Base-by-base conservation (phyloP, 2,113 vertebrate genomes). In the Spheniscus mendiculus region DNA sequence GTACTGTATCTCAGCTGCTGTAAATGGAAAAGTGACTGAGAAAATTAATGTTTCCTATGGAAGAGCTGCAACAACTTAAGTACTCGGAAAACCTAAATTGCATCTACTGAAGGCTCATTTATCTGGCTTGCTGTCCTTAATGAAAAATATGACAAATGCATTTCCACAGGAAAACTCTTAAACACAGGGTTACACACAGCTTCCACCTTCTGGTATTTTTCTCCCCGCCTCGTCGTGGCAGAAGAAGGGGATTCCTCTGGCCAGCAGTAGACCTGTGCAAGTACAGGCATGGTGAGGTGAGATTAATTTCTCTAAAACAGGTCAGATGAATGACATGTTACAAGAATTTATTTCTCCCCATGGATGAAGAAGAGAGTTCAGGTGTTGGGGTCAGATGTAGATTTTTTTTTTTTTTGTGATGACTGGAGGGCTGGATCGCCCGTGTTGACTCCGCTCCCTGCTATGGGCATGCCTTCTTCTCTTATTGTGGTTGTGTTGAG, bases 191-290 rank as follows among this genome's bases (percentile, higher is more conserved):
- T 55, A 5, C 55, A 71, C 22, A 32, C 15, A 83, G 23, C 12
- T 86, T 22, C 50, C 6, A 38, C 29, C 21, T 73, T 16, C 29
- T 55, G 53, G 13, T 53, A 12, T 44, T 72, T 65, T 55, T 18
- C 30, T 26, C 17, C 10, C 27, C 1, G 1, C 40, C 50, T 76
- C 1, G 0, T 15, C 0, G 0, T 16, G 34, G 17, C 34, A 66
- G 78, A n/a, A 45, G 15, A 58, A 86, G 40, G 44, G 15, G 10
- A 32, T 70, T 83, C 27, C 12, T 50, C 26, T 10, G 34, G 9
- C 22, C 50, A 61, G 55, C 36, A 71, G 17, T 5, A 82, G 44
- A 44, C 10, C 13, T 32, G 12, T 66, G 30, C 38, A 78, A 84
- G n/a, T 23, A 42, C 12, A 82, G 21, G 12, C n/a, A 6, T 3